Base-by-base conservation (phyloP, 2,797 vertebrate species). In the Heteromormyrus szaboi region DNA sequence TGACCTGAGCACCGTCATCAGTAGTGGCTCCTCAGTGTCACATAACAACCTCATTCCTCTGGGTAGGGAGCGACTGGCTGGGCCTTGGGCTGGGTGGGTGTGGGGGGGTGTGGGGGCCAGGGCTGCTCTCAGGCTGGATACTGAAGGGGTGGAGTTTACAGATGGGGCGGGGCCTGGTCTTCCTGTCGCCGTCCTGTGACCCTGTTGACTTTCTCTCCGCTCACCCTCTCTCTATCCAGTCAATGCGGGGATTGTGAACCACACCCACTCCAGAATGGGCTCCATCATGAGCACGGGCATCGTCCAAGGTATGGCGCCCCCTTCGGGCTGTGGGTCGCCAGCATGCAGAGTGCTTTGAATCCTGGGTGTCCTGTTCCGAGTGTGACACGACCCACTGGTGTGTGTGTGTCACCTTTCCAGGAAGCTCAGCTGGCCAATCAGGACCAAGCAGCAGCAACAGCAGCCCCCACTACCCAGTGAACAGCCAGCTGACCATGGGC, bases 211-310 rank as follows among this genome's bases (percentile, higher is more conserved):
- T 8, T 2, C 12, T 37, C 17, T 7, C 51, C 41, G 0, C 76
- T 33, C 85, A 2, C 17, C 2, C 14, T 3, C 8, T 12, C 25
- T 89, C 86, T 91, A 44, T 46, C 87, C 94, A 95, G 95, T 95
- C 92, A 96, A 95, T 94, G 94, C 95, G 1, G 96, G 95, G 91
- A 96, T 96, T 90, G 96, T 96, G 90, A 96, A 96, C 93, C 96
- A 96, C 93, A 96, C 95, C 62, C 95, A 95, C 94, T 96, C 96
- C 90, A 94, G 96, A 93, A 95, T 96, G 94, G 96, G 96, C 91
- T 96, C 96, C 93, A 96, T 96, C 92, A 96, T 96, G 96, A 96
- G 96, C 93, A 96, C 96, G 1, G 96, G 96, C 88, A 95, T 96
- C 91, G 94, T 95, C 76, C 96, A 96, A 94, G 95, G 96, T 96